Evolutionary conservation across 2,797 vertebrate genomes (phyloP), one percentile per base, ranked within the genome.

Genomic region (Tokudaia tokunoshimensis): DNA sequence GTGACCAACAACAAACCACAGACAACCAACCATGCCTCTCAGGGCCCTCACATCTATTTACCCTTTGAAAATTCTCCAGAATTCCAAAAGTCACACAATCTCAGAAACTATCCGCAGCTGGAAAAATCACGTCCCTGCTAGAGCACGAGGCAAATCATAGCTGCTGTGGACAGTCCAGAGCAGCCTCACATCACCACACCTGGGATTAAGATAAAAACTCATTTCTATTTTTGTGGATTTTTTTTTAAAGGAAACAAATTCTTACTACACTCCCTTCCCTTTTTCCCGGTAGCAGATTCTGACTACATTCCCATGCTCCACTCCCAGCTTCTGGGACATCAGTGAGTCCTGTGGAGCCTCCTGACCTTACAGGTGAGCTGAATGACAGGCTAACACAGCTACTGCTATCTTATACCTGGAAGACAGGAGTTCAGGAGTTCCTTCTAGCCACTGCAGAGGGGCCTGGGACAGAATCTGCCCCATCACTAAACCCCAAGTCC

Each of bases 271-370:
- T n/a, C 34, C 34, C 67, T 19, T 17, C 2, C 15, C 29, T 72
- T 17, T 61, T 76, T 55, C 8, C 55, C 3, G 52, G 5, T 57
- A 61, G 52, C n/a, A 14, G n/a, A 11, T 29, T 34, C 57, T 59
- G 70, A 78, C n/a, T 22, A 24, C 17, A 14, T 61, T 10, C 6
- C 8, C 10, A 2, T 1, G 10, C 41, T 87, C 87, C 41, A 4
- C 22, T 34, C 79, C 55, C 81, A 24, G 20, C 52, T 41, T 26
- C 67, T 14, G 8, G 78, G 44, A 41, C 11, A 4, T 50, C 63
- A 3, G 0, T 29, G 63, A 59, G 0, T 17, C 1, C 8, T 24
- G 0, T 13, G 29, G 13, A 70, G 52, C 12, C 50, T 76, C 22
- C 31, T 55, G 29, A 34, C 41, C 31, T 52, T 44, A 34, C 26